A percentile compares a stretch with the other conserved stretches of the same genome.
Conservation (phyloP, 2,797 vertebrate genomes). For the Silurus lanzhouensis region DNA sequence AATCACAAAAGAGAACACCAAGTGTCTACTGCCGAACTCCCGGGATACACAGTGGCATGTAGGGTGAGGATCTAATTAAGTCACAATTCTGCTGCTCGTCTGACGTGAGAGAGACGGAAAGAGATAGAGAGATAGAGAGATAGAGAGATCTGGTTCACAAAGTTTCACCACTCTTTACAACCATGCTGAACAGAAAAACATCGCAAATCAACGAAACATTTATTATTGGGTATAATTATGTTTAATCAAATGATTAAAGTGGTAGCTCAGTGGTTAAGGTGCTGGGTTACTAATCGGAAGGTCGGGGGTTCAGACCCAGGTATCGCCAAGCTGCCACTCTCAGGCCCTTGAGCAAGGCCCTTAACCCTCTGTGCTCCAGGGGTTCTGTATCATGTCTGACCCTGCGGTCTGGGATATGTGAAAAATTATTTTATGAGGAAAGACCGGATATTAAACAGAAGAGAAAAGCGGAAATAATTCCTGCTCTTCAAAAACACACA, state of each 20-base stretch:
- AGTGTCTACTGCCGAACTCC: neutral
- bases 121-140: neutral
- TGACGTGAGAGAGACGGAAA: neutral
- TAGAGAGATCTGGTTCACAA: neutral
- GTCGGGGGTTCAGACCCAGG: no score
- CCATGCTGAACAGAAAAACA: neutral
- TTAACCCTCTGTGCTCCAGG: no score
- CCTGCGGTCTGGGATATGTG: no score
- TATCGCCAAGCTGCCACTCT: no score
- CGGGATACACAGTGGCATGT: neutral
- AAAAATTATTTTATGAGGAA: no score
- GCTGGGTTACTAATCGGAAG: no score
- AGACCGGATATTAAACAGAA: neutral
- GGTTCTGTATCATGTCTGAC: no score
- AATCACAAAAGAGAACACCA: neutral
- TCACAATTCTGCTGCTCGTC: neutral
- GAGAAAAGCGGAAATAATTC: neutral
- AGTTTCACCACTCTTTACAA: neutral
- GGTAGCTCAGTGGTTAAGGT: no score
- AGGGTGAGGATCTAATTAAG: no score
- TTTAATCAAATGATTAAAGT: no score
- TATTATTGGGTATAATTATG: no score
- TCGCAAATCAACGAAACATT: neutral
- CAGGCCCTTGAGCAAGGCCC: no score
- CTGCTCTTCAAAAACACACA: neutral